Evolutionary conservation across 2,113 vertebrate species (phyloP).

Genomic region (Falco punctatus): DNA sequence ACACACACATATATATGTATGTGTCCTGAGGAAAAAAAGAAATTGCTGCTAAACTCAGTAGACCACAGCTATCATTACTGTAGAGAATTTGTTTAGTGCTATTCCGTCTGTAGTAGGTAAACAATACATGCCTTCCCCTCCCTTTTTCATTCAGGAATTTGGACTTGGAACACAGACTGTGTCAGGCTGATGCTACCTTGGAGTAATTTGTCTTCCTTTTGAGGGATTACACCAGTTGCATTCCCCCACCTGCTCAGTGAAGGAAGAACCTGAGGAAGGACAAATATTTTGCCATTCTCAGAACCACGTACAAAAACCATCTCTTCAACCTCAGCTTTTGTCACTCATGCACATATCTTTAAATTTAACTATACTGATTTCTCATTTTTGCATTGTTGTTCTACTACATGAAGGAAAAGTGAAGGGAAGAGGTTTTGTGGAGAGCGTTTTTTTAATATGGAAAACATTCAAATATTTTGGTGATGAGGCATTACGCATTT

Average conservation of each 20-base stretch:
- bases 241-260: not conserved
- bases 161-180: not conserved
- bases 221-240: not conserved
- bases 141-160: not conserved
- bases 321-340: not conserved
- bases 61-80: not conserved
- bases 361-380: not conserved
- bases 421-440: not conserved
- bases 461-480: not conserved
- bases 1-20: too few relatives aligned
- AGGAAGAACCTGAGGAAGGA: not conserved
- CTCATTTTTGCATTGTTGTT: not conserved
- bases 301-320: rapidly evolving
- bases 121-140: not conserved
- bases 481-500: constrained; percentile 16
- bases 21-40: not conserved
- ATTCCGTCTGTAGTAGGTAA: not conserved
- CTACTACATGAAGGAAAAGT: not conserved
- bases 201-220: not conserved
- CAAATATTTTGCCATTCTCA: not conserved
- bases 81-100: not conserved
- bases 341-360: not conserved
- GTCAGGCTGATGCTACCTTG: not conserved
- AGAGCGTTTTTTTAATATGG: not conserved
- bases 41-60: not conserved